phyloP scores from a whole-genome alignment of 2,113 vertebrate genomes.

The Plotosus lineatus region DNA sequence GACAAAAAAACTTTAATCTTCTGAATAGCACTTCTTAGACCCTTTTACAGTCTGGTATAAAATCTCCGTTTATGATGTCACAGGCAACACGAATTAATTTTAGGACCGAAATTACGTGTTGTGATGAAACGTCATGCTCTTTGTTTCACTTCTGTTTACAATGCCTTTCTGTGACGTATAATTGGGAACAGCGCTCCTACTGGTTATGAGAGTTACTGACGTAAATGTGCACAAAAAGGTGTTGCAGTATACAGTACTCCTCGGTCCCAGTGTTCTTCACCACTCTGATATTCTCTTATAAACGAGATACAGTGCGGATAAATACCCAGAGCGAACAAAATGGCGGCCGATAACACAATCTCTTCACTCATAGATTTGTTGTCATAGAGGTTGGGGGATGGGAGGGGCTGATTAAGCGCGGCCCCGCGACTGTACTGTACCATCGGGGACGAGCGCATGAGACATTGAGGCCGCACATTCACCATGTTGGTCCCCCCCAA shows the following conservation, averaged over 20 bases:
- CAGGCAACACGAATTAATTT: not conserved
- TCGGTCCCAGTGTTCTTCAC: not conserved
- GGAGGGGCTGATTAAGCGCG: not conserved
- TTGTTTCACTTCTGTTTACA: conserved; percentile 68
- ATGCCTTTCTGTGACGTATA: not conserved
- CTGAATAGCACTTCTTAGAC: too few species aligned
- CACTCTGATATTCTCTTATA: not conserved
- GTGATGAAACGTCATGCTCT: too few species aligned
- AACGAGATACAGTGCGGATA: not conserved
- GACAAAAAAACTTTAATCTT: too few species aligned
- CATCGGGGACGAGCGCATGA: conserved; percentile 1
- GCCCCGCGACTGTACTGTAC: not conserved
- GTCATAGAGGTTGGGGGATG: not conserved
- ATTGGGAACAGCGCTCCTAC: conserved; percentile 9
- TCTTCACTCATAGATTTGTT: not conserved
- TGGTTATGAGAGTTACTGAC: not conserved
- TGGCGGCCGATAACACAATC: conserved; percentile 44
- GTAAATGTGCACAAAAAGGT: not conserved
- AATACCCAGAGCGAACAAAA: not conserved
- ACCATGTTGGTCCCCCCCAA: too few species aligned
- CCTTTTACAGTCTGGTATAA: too few species aligned
- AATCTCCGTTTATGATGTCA: too few species aligned
- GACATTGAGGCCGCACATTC: too few species aligned
- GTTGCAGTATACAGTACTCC: too few species aligned
- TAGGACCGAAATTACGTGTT: too few species aligned